Evolutionary conservation across 2,113 vertebrate species (phyloP).

Genomic region (Percopsis transmontana): DNA sequence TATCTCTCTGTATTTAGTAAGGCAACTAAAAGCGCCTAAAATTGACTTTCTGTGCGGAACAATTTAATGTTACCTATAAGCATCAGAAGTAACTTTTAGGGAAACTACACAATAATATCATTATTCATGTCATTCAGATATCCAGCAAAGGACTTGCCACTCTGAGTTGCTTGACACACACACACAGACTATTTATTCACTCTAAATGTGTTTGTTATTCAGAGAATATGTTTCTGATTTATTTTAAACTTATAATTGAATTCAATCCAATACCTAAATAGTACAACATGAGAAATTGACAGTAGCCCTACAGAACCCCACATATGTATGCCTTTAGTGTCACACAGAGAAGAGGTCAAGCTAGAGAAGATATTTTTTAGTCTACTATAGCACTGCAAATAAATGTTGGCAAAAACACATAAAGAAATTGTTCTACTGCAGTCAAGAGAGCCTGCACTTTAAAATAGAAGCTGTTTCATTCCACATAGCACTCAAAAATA

Average conservation of each 20-base stretch:
- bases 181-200: slow-evolving; percentile 36
- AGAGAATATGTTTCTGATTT: not conserved
- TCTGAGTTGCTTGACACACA: slow-evolving; percentile 45
- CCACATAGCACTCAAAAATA: slow-evolving; percentile 35
- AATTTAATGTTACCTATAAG: too few species aligned
- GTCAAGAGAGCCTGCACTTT: slow-evolving; percentile 45
- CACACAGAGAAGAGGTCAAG: slow-evolving; percentile 10
- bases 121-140: slow-evolving; percentile 16
- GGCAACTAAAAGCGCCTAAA: too few species aligned
- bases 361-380: slow-evolving; percentile 21
- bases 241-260: slow-evolving; percentile 4
- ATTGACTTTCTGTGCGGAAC: too few species aligned
- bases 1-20: not conserved
- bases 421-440: slow-evolving; percentile 38
- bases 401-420: slow-evolving; percentile 26
- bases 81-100: too few species aligned
- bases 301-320: slow-evolving; percentile 9
- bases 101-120: not conserved
- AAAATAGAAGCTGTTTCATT: slow-evolving; percentile 55
- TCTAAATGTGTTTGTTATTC: slow-evolving; percentile 22
- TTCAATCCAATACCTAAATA: slow-evolving; percentile 20
- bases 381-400: slow-evolving; percentile 32
- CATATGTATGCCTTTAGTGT: slow-evolving; percentile 13
- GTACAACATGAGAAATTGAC: slow-evolving; percentile 20
- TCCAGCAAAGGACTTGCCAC: slow-evolving; percentile 33